Conservation (phyloP, 2,888 invertebrate species). For the Philhelius pedissequus region DNA sequence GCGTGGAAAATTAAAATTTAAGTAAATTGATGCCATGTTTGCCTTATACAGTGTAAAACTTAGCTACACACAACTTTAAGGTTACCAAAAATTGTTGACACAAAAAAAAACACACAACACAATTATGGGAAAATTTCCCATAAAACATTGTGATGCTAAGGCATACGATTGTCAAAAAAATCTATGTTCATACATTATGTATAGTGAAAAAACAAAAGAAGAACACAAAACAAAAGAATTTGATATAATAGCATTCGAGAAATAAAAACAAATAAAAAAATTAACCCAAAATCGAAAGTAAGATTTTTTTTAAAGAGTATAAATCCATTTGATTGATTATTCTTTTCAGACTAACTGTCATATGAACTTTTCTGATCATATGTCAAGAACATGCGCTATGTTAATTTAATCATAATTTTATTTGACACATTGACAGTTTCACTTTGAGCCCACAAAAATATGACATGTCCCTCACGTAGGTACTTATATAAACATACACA, state of each 20-base stretch:
- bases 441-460: neutral
- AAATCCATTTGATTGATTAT: conserved; percentile 45
- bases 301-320: neutral
- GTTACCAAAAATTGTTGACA: neutral
- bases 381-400: conserved; percentile 1
- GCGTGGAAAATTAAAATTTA: conserved; percentile 44
- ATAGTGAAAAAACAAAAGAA: neutral
- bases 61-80: neutral
- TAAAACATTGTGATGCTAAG: neutral
- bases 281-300: conserved; percentile 17
- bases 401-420: conserved; percentile 23
- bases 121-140: conserved; percentile 31
- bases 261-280: neutral
- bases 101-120: neutral
- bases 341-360: conserved; percentile 13
- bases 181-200: neutral
- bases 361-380: neutral
- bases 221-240: neutral
- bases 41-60: neutral
- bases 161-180: neutral
- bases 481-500: too few species aligned
- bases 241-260: neutral
- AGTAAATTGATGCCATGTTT: conserved; percentile 10
- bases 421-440: conserved; percentile 26
- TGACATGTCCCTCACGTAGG: conserved; percentile 6